Base-by-base conservation (phyloP, 1,140 invertebrate species). In the Campodea augens region DNA sequence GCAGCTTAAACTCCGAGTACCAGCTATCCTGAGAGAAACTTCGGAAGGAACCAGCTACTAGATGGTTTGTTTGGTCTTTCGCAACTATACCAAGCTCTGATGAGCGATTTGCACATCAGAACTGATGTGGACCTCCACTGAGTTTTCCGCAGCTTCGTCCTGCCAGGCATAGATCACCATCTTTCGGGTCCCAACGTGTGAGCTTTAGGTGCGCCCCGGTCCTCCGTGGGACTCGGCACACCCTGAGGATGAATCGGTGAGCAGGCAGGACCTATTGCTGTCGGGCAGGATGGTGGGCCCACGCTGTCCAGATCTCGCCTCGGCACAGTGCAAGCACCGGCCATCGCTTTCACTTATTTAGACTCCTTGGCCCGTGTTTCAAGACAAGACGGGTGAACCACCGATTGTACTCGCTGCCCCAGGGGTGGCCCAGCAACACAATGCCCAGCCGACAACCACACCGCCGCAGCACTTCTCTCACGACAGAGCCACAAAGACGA, bases 351-450 rank as follows among this genome's bases (percentile, higher is more conserved):
- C 70, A 69, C 76, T 70, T 75, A 73, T 75, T 70, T 80, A 78
- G 74, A 84, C 80, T 83, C 78, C 79, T 83, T 85, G 80, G 80
- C 84, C 81, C 78, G 79, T 85, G 79, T 84, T 86, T 84, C 80
- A 83, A 86, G 83, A 86, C 80, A 80, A 80, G 79, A 78, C 75
- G 71, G 68, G 68, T 68, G 69, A 69, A 67, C 67, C 66, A 65
- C 70, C 70, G n/a, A 70, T 62, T 66, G 64, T 59, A 61, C 64
- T 60, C 67, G 64, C 64, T 65, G 65, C 65, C 47, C 65, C 69
- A 64, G 50, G 60, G 60, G 51, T 52, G 55, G 57, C 48, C n/a
- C n/a, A n/a, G n/a, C n/a, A n/a, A n/a, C n/a, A n/a, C n/a, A n/a
- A n/a, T n/a, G n/a, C n/a, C n/a, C n/a, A n/a, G n/a, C n/a, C n/a